Base-by-base conservation (phyloP, 2,113 vertebrate species). In the Embiotoca jacksoni region DNA sequence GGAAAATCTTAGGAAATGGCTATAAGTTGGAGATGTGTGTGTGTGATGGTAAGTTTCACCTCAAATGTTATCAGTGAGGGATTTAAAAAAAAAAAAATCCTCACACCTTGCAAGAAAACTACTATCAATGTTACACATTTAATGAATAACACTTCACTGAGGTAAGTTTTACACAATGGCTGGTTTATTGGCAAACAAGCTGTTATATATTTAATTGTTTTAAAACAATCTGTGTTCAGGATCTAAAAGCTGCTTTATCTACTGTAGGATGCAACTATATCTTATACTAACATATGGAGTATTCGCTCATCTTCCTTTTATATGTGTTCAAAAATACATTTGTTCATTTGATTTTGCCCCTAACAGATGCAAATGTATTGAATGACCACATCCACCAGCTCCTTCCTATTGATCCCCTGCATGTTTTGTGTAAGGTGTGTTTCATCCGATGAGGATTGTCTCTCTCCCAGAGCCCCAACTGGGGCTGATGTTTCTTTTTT, bases 11-110 rank as follows among this genome's bases (percentile, higher is more conserved):
- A 94, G 92, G 91, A 96, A 94, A 96, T 91, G 89, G 89, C 81
- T 91, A 94, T 93, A 95, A 94, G 91, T 90, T 92, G 90, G 87
- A 76, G 93, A 94, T 95, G 95, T 23, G 94, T 94, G 94, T 93
- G 95, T 94, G 94, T 93, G 95, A 96, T 95, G 75, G 58, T 87
- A 95, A 94, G 95, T 96, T 96, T 95, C 94, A 95, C 95, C 93
- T 94, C 86, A 90, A 92, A 91, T 92, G 92, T 91, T 95, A 94
- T 95, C 93, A 94, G 90, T 3, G 2, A 92, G 79, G 85, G 82
- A 90, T 16, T 92, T 44, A 92, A 94, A 93, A 92, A 89, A 92
- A 92, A 82, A 39, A 15, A 52, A 56, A 10, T 11, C 9, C 93
- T 95, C 94, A 91, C 87, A 74, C 78, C 85, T 84, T 85, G 49